Evolutionary conservation across 2,888 invertebrate genomes (phyloP).

Genomic region (Vanessa cardui): DNA sequence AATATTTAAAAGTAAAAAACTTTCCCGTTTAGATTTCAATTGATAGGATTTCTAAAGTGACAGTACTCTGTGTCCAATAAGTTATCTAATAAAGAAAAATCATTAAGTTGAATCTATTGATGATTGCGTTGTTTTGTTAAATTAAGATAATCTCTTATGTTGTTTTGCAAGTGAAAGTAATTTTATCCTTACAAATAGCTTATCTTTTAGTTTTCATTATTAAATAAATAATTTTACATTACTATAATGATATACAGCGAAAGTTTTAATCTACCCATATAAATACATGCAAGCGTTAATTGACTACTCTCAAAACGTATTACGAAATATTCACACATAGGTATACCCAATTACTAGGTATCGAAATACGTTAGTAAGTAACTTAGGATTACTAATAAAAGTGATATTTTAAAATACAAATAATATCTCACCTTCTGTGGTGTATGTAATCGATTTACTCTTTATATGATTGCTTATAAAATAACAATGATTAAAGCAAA

Average conservation of each 20-base stretch:
- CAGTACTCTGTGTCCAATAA: background rate
- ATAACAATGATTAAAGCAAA: slow-evolving; percentile 13
- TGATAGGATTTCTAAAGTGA: background rate
- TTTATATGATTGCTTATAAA: background rate
- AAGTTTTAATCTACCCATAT: background rate
- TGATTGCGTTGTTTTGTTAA: background rate
- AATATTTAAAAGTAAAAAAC: no score
- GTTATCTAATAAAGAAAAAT: slow-evolving; percentile 23
- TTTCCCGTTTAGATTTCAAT: background rate
- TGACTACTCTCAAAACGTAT: no score
- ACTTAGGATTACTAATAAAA: no score
- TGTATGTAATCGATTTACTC: background rate
- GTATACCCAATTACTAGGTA: no score
- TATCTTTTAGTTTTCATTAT: background rate
- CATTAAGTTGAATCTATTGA: slow-evolving; percentile 15
- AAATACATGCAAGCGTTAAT: no score
- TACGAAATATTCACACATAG: no score
- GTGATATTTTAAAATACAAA: no score
- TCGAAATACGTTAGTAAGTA: no score
- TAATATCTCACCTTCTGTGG: no score
- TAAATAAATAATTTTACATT: background rate
- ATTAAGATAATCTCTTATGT: background rate
- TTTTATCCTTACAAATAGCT: background rate
- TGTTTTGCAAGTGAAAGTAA: background rate
- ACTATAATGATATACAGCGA: background rate